Percentiles rank a stretch among this genome's conserved stretches.
Conservation (phyloP, 2,797 vertebrate species). For the Huso huso region DNA sequence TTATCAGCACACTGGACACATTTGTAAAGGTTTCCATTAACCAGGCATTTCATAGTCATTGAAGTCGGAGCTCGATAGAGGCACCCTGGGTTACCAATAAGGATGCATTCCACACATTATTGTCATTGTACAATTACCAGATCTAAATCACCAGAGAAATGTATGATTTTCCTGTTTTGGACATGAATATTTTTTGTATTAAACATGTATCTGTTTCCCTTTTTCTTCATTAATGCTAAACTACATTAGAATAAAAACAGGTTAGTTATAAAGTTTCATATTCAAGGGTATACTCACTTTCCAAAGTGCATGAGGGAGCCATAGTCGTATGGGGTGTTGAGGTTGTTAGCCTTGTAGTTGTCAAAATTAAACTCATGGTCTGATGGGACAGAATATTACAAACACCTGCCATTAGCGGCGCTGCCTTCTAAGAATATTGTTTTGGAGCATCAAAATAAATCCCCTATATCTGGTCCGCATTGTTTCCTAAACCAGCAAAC, state of each 20-base stretch:
- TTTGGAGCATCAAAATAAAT: too few relatives aligned
- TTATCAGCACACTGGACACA: too few relatives aligned
- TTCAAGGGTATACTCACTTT: slow-evolving; percentile 49
- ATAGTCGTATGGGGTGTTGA: slow-evolving; percentile 75
- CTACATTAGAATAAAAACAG: neutral
- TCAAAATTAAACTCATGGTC: slow-evolving; percentile 70
- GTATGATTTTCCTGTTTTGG: neutral
- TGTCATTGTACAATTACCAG: neutral
- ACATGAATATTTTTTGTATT: neutral
- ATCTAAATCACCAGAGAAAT: neutral
- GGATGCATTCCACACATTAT: too few relatives aligned
- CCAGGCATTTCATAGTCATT: too few relatives aligned
- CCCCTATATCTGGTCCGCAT: too few relatives aligned
- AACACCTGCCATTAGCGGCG: too few relatives aligned
- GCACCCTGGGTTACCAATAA: too few relatives aligned
- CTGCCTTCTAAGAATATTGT: slow-evolving; percentile 1
- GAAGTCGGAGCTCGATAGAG: too few relatives aligned
- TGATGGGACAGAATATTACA: slow-evolving; percentile 25
- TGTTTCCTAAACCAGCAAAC: too few relatives aligned
- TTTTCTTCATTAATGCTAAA: too few relatives aligned
- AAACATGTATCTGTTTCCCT: too few relatives aligned
- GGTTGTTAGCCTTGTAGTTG: slow-evolving; percentile 66
- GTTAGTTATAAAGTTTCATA: neutral
- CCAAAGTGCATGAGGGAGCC: slow-evolving; percentile 83
- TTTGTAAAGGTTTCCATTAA: too few relatives aligned